phyloP scores from a whole-genome alignment of 2,888 invertebrate species.

The Siphonodentalium dalli region DNA sequence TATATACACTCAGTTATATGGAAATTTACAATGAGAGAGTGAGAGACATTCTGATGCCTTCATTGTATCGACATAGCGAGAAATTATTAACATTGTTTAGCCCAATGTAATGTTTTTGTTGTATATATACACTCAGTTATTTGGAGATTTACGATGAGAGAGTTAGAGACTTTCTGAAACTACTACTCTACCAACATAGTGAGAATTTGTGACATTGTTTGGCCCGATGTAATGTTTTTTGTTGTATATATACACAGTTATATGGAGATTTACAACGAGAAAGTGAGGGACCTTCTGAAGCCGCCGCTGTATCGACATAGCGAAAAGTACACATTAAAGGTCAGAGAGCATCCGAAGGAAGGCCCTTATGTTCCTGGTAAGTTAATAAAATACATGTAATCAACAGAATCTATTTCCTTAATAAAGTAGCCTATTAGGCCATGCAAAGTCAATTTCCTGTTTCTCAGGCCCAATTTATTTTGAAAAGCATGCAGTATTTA shows the following conservation, averaged over 20 bases:
- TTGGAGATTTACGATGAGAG: no score
- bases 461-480: background rate
- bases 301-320: conserved; percentile 37
- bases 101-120: no score
- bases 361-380: conserved; percentile 86
- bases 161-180: background rate
- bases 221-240: background rate
- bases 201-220: background rate
- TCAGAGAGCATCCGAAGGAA: conserved; percentile 79
- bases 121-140: no score
- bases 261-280: conserved; percentile 85
- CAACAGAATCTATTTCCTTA: background rate
- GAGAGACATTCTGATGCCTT: no score
- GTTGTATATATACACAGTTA: conserved; percentile 70
- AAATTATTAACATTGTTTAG: background rate
- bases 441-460: no score
- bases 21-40: no score
- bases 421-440: background rate
- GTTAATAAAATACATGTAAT: background rate
- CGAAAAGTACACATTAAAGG: conserved; percentile 74
- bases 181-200: background rate
- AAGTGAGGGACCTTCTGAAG: conserved; percentile 76
- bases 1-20: no score
- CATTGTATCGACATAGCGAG: no score
- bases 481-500: background rate